phyloP scores from a whole-genome alignment of 2,797 vertebrate species.

The Muscicapa striata region DNA sequence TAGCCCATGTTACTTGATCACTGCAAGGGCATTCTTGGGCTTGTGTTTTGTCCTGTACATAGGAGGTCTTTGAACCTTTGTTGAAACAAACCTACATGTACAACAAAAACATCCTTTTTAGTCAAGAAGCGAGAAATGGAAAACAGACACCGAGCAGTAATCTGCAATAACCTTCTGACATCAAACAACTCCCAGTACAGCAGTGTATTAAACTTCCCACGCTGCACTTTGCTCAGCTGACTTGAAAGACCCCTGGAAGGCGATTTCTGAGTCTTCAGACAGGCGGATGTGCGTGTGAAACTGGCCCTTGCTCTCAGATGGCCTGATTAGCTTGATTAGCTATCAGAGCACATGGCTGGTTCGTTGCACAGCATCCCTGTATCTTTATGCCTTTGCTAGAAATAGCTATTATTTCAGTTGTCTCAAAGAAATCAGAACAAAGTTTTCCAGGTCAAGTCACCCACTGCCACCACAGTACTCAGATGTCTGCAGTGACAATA shows the following conservation, averaged over 20 bases:
- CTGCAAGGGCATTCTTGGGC: background rate
- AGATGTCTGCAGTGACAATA: background rate
- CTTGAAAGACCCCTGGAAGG: background rate
- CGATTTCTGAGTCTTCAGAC: background rate
- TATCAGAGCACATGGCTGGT: fast-evolving
- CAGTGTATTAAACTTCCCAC: background rate
- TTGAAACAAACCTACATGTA: background rate
- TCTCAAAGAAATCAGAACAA: background rate
- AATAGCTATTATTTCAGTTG: background rate
- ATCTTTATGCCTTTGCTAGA: background rate
- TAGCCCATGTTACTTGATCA: background rate
- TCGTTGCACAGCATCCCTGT: fast-evolving
- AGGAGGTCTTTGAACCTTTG: conserved; percentile 51
- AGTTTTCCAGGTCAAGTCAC: background rate
- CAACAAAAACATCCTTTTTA: conserved; percentile 53
- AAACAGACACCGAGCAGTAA: background rate
- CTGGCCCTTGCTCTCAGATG: background rate
- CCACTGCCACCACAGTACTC: background rate
- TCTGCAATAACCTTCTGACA: conserved; percentile 12
- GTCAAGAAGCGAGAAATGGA: conserved; percentile 38
- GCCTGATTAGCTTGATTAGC: background rate
- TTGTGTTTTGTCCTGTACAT: conserved; percentile 35
- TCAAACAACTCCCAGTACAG: background rate
- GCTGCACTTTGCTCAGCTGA: background rate
- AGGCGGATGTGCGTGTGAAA: background rate